phyloP scores from a whole-genome alignment of 2,888 invertebrate genomes.

The Drosophila recens region DNA sequence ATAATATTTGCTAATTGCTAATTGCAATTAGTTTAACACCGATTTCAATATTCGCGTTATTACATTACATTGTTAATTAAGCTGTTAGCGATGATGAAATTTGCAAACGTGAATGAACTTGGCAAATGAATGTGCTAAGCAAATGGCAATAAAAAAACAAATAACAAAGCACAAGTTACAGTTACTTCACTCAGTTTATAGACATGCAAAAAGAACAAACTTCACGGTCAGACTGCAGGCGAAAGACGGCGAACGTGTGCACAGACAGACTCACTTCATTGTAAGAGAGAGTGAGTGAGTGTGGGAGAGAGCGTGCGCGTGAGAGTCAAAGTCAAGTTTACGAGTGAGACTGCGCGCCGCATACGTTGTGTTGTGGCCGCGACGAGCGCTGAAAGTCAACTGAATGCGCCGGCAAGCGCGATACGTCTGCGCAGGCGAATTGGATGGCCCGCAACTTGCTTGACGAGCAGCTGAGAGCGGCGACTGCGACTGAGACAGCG shows the following conservation, averaged over 20 bases:
- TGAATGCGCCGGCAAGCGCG: constrained; percentile 58
- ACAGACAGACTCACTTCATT: constrained; percentile 13
- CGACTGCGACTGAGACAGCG: constrained; percentile 18
- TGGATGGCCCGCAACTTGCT: constrained; percentile 35
- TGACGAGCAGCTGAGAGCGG: constrained; percentile 70
- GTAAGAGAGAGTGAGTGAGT: constrained; percentile 44
- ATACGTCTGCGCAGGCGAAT: constrained; percentile 59
- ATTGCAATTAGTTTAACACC: constrained; percentile 64
- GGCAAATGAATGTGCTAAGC: constrained; percentile 40
- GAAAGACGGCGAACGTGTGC: constrained; percentile 14
- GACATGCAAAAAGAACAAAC: constrained; percentile 64
- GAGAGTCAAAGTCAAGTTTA: constrained; percentile 63
- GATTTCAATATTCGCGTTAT: constrained; percentile 72
- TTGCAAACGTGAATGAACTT: constrained; percentile 77
- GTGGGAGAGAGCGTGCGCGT: constrained; percentile 41
- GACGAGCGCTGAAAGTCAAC: constrained; percentile 66
- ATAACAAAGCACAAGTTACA: constrained; percentile 49
- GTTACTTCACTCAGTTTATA: constrained; percentile 37
- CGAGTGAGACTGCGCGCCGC: constrained; percentile 35
- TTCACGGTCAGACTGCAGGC: constrained; percentile 61
- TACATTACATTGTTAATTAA: constrained; percentile 68
- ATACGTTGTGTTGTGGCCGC: constrained; percentile 70
- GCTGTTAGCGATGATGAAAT: constrained; percentile 46
- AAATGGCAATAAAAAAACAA: constrained; percentile 34
- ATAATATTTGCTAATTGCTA: constrained; percentile 50